Percentiles rank a stretch among this genome's conserved stretches.
Evolutionary conservation across 2,797 vertebrate genomes (phyloP).

Genomic region (Cygnus olor): DNA sequence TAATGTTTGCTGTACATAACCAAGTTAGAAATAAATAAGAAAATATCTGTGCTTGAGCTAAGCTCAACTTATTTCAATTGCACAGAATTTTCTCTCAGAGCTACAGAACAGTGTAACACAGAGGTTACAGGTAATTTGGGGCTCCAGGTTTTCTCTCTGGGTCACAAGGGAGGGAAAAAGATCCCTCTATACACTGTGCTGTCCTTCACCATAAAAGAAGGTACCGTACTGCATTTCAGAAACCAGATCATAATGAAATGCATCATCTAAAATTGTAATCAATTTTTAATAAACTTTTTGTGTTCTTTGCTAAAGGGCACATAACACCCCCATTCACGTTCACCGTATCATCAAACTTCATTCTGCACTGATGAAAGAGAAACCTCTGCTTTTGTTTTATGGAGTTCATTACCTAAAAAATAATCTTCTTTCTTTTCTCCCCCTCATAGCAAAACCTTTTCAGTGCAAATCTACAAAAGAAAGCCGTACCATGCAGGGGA

Average conservation of each 20-base stretch:
- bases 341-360: not conserved
- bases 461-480: not conserved
- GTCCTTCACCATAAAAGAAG: slow-evolving; percentile 1
- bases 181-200: not conserved
- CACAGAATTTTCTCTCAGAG: not conserved
- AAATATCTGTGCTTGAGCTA: not conserved
- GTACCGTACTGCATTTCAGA: not conserved
- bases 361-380: not conserved
- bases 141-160: not conserved
- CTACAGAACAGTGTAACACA: not conserved
- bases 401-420: not conserved
- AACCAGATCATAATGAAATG: slow-evolving; percentile 14
- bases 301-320: slow-evolving; percentile 17
- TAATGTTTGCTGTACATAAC: not conserved
- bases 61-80: slow-evolving; percentile 20
- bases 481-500: not conserved
- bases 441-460: not conserved
- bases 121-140: not conserved
- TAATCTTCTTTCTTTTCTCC: too few relatives aligned
- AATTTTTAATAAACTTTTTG: slow-evolving; percentile 40
- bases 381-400: not conserved
- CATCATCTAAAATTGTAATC: slow-evolving; percentile 40
- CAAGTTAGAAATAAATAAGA: not conserved
- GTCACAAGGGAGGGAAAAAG: not conserved
- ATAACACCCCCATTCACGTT: not conserved